Percentiles rank a stretch among this genome's conserved stretches.
Conservation (phyloP, 2,113 vertebrate genomes). For the Triplophysa siluroides region DNA sequence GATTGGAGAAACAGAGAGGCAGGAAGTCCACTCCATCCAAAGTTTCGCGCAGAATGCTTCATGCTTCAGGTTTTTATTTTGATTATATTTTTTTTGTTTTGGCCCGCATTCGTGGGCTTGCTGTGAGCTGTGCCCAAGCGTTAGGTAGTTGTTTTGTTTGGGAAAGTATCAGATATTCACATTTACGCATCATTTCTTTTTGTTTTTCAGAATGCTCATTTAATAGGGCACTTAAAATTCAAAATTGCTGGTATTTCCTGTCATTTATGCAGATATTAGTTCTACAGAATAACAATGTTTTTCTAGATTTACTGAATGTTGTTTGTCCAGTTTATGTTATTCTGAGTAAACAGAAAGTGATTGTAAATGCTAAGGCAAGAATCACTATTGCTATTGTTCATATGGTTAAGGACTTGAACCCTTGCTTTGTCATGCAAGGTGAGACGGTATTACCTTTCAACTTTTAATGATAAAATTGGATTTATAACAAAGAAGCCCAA, state of each 20-base stretch:
- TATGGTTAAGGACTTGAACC: neutral
- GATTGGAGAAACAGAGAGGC: neutral
- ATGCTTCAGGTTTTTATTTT: neutral
- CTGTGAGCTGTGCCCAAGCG: neutral
- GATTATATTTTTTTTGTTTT: neutral
- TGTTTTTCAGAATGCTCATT: neutral
- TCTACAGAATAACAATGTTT: neutral
- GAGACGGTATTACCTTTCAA: too few relatives aligned
- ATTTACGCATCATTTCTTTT: neutral
- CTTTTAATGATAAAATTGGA: too few relatives aligned
- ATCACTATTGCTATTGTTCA: neutral
- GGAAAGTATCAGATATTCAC: constrained; percentile 6
- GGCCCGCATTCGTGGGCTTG: neutral
- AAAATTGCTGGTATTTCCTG: constrained; percentile 32
- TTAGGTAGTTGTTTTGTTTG: constrained; percentile 12
- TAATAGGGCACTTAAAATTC: constrained; percentile 16
- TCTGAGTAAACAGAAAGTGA: too few relatives aligned
- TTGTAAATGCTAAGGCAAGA: neutral
- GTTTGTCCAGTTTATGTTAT: too few relatives aligned
- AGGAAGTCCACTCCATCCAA: constrained; percentile 28
- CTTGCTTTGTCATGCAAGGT: too few relatives aligned
- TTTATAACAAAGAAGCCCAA: too few relatives aligned
- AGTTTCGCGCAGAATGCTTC: neutral
- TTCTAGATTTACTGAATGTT: too few relatives aligned
- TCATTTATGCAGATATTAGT: neutral